phyloP scores from a whole-genome alignment of 1,140 invertebrate genomes.

The Heterodera schachtii region DNA sequence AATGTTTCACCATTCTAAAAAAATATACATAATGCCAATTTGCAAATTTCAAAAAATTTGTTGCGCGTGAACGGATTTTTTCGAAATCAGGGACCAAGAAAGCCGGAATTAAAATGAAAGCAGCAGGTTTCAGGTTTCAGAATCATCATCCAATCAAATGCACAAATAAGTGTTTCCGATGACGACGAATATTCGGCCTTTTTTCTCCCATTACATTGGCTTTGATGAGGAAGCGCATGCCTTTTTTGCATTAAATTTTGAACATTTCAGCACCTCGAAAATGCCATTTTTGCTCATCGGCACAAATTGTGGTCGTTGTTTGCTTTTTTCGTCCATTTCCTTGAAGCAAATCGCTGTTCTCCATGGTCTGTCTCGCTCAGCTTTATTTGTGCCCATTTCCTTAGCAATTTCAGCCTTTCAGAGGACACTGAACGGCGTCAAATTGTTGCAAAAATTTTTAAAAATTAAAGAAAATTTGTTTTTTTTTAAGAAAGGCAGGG shows the following conservation, averaged over 20 bases:
- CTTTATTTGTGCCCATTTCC: not conserved
- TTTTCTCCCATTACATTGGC: conserved; percentile 13
- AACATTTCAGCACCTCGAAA: not conserved
- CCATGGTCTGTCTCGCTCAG: not conserved
- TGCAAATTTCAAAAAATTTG: no score
- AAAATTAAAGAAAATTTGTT: no score
- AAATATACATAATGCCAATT: no score
- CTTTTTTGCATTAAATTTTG: not conserved
- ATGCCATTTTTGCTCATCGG: conserved; percentile 19
- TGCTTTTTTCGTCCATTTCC: not conserved
- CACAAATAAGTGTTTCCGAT: no score
- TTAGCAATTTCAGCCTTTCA: conserved; percentile 16
- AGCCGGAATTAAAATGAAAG: no score
- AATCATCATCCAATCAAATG: no score
- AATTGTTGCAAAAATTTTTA: conserved; percentile 30
- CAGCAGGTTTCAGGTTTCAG: no score
- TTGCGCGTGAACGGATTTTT: no score
- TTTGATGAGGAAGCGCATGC: not conserved
- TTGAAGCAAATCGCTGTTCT: conserved; percentile 7
- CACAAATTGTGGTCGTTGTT: conserved; percentile 23
- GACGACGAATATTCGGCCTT: not conserved
- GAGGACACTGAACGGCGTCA: conserved; percentile 19
- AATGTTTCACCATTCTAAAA: no score
- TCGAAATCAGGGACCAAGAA: no score
- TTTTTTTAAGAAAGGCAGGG: no score